phyloP scores from a whole-genome alignment of 2,888 invertebrate genomes.

The Eurytoma californica region DNA sequence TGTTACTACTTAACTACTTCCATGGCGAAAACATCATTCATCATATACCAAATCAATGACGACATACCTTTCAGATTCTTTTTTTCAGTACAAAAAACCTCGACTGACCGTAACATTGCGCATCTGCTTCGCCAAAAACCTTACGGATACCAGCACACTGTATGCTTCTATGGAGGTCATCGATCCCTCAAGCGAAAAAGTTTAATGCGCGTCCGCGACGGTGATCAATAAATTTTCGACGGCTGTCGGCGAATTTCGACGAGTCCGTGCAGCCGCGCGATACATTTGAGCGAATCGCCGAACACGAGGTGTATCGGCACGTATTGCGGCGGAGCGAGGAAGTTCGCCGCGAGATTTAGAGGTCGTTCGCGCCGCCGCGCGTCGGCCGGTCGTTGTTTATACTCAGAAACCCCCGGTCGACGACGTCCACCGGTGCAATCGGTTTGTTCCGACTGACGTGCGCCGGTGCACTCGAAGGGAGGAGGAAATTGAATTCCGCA shows the following conservation, averaged over 20 bases:
- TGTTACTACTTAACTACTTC: too few species aligned
- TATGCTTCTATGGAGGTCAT: neutral
- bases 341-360: constrained; percentile 46
- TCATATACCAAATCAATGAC: too few species aligned
- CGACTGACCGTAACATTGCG: too few species aligned
- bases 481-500: neutral
- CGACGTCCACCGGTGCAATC: neutral
- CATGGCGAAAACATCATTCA: too few species aligned
- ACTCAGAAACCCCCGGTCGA: neutral
- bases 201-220: too few species aligned
- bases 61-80: too few species aligned
- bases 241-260: neutral
- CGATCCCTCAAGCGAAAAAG: neutral
- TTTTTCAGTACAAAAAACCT: too few species aligned
- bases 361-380: constrained; percentile 24
- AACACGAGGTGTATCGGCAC: neutral
- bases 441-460: neutral
- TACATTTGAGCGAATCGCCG: neutral
- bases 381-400: constrained; percentile 13
- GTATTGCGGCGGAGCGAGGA: neutral
- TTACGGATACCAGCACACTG: neutral
- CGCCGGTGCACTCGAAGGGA: neutral
- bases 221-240: neutral
- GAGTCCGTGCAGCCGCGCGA: neutral
- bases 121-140: too few species aligned